Evolutionary conservation across 1,140 invertebrate genomes (phyloP).

Genomic region (Drosophila baimaii): DNA sequence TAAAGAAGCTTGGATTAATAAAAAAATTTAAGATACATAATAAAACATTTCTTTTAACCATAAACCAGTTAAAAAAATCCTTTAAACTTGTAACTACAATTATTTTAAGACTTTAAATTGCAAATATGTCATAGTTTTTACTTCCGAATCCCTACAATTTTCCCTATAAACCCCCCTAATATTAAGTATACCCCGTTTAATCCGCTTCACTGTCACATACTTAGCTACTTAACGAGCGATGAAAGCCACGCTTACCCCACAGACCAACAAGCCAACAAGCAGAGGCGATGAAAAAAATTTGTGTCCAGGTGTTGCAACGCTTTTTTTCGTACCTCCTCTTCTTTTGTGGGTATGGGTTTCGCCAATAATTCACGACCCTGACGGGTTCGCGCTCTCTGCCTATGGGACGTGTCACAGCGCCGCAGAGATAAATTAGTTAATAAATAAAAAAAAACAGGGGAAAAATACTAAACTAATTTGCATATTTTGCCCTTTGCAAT

Average conservation of each 20-base stretch:
- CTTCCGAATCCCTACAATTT: too few relatives aligned
- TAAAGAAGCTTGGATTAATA: too few relatives aligned
- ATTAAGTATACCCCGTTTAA: slow-evolving; percentile 12
- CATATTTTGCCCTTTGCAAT: slow-evolving; percentile 77
- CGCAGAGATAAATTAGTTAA: slow-evolving; percentile 82
- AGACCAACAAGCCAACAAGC: slow-evolving; percentile 10
- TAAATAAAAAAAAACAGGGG: slow-evolving; percentile 65
- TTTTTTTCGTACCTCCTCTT: slow-evolving; percentile 56
- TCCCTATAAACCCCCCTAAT: background rate
- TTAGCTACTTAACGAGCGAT: slow-evolving; percentile 57
- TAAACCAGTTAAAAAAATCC: background rate
- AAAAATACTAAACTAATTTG: slow-evolving; percentile 76
- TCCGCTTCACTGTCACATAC: slow-evolving; percentile 18
- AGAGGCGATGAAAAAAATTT: slow-evolving; percentile 47
- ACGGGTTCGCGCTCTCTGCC: slow-evolving; percentile 53
- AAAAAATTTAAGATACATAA: too few relatives aligned
- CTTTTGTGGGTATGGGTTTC: slow-evolving; percentile 30
- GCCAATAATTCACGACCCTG: slow-evolving; percentile 79
- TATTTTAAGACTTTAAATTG: background rate
- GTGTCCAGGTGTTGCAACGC: slow-evolving; percentile 77
- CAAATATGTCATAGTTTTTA: background rate
- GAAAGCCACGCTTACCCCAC: slow-evolving; percentile 32
- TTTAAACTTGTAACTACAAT: too few relatives aligned
- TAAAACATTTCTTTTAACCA: too few relatives aligned
- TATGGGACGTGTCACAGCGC: slow-evolving; percentile 72